These are phyloP conservation scores for Anoura caudifer DNA, from an alignment of 2,113 vertebrate species.

Conservation along the genomic window DNA sequence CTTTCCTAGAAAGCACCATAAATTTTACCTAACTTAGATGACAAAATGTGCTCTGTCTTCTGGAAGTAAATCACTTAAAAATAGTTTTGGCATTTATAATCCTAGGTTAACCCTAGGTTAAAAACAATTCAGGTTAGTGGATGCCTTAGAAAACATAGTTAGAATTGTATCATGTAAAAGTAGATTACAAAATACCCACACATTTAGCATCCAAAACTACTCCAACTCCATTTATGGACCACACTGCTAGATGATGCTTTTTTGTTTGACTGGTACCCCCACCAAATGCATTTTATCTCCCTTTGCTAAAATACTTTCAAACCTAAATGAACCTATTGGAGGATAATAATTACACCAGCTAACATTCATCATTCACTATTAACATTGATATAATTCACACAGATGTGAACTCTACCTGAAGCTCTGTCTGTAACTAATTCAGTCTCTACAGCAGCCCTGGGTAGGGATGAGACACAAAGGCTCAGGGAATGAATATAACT, in stretches of 20 bases:
- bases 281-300: background rate
- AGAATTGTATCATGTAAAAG: background rate
- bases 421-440: fast-evolving
- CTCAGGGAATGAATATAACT: fast-evolving
- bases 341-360: fast-evolving
- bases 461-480: fast-evolving
- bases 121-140: background rate
- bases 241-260: fast-evolving
- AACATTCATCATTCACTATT: fast-evolving
- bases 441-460: fast-evolving
- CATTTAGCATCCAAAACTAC: too few species aligned
- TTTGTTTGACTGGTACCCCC: background rate
- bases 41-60: background rate
- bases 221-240: background rate
- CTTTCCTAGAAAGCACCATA: background rate
- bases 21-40: background rate
- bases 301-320: background rate
- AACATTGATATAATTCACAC: fast-evolving
- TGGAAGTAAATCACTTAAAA: background rate
- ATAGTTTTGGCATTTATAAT: background rate
- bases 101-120: background rate
- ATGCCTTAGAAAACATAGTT: background rate
- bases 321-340: background rate
- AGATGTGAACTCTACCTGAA: fast-evolving
- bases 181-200: background rate